Conservation (phyloP, 2,888 invertebrate genomes). For the Machimus atricapillus region DNA sequence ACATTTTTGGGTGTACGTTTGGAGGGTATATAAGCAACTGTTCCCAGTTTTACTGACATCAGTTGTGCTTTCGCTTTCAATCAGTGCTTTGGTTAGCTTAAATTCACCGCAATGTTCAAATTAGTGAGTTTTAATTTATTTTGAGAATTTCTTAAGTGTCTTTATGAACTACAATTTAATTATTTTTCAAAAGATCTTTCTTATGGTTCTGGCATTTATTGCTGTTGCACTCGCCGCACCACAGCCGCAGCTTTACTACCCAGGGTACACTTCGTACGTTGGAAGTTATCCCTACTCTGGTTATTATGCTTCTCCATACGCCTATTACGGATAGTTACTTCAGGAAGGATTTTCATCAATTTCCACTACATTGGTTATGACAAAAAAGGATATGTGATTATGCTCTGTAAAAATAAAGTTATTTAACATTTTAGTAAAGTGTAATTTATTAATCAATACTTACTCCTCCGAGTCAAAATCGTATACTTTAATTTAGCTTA, state of each 20-base stretch:
- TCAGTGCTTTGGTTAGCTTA: not conserved
- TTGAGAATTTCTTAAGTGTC: not conserved
- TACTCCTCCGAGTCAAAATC: too few relatives aligned
- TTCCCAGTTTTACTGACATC: not conserved
- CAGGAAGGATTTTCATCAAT: not conserved
- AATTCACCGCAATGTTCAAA: not conserved
- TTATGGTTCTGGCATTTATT: conserved; percentile 53
- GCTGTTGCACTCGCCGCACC: conserved; percentile 54
- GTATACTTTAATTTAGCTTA: too few relatives aligned
- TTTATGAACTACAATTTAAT: not conserved
- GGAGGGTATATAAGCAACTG: not conserved
- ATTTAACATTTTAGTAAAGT: not conserved
- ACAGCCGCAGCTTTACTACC: conserved; percentile 9
- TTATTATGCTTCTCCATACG: conserved; percentile 10
- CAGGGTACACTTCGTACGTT: conserved; percentile 15
- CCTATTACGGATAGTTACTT: conserved; percentile 18
- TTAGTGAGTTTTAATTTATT: not conserved
- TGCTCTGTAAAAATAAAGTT: not conserved
- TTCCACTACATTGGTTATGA: not conserved
- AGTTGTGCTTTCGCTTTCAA: not conserved
- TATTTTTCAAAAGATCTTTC: not conserved
- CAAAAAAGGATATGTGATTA: not conserved
- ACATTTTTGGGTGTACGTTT: not conserved
- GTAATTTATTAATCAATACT: not conserved
- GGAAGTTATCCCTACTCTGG: conserved; percentile 1